A percentile compares a stretch with the other conserved stretches of the same genome.
phyloP scores from a whole-genome alignment of 2,888 invertebrate species.

The Conistra vaccinii region DNA sequence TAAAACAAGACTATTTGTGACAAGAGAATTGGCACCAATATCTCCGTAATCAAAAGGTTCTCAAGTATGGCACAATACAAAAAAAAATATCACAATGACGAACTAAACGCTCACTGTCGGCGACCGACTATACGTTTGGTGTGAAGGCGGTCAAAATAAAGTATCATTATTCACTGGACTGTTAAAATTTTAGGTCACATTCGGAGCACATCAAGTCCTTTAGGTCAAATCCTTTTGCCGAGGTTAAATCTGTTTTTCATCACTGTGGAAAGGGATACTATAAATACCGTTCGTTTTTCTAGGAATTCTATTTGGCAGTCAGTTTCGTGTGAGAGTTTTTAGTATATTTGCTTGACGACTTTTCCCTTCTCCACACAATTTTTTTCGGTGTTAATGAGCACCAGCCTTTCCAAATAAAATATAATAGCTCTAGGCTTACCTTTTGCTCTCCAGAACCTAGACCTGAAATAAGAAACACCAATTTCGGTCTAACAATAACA shows the following conservation, averaged over 20 bases:
- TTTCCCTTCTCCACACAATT: too few relatives aligned
- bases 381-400: background rate
- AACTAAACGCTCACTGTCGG: background rate
- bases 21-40: too few relatives aligned
- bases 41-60: too few relatives aligned
- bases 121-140: background rate
- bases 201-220: slow-evolving; percentile 24
- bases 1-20: too few relatives aligned
- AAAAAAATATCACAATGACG: too few relatives aligned
- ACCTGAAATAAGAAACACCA: background rate
- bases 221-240: slow-evolving; percentile 13
- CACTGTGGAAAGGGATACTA: background rate
- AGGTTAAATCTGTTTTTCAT: slow-evolving; percentile 31
- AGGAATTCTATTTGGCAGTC: background rate
- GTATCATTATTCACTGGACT: slow-evolving; percentile 28
- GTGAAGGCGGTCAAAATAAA: background rate
- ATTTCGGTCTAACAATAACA: slow-evolving; percentile 13
- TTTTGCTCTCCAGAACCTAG: background rate
- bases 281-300: background rate
- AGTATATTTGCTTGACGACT: too few relatives aligned
- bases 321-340: background rate
- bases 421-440: background rate
- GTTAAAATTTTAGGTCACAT: slow-evolving; percentile 19
- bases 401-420: background rate
- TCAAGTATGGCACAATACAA: too few relatives aligned